These are phyloP conservation scores for Diabrotica virgifera DNA, from an alignment of 1,140 invertebrate species.

Conservation along the genomic window DNA sequence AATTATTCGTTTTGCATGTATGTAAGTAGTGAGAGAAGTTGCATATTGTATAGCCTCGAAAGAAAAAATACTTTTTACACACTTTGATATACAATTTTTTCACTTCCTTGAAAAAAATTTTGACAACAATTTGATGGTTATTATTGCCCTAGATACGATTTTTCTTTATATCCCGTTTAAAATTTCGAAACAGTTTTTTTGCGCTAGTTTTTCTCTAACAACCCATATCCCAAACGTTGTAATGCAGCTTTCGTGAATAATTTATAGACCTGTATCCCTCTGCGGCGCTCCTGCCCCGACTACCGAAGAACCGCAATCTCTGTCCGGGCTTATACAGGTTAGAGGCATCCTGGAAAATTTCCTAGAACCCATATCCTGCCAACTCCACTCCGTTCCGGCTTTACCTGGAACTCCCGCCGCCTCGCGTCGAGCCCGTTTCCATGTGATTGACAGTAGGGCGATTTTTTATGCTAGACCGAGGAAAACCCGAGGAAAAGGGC, in stretches of 20 bases:
- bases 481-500: neutral
- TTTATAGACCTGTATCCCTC: neutral
- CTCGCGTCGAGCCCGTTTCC: neutral
- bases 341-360: neutral
- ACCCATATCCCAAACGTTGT: no score
- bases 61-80: no score
- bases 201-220: no score
- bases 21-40: no score
- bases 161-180: no score
- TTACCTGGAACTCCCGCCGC: neutral
- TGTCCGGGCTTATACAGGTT: neutral
- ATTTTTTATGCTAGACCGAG: neutral
- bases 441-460: neutral
- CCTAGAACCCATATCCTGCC: conserved; percentile 1
- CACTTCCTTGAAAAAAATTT: no score
- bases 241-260: neutral
- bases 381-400: neutral
- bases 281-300: neutral
- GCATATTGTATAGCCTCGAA: no score
- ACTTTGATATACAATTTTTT: no score
- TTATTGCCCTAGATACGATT: no score
- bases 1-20: no score
- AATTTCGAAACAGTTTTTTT: no score
- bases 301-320: neutral
- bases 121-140: no score